phyloP scores from a whole-genome alignment of 2,888 invertebrate species.

The Pilophorus perplexus region DNA sequence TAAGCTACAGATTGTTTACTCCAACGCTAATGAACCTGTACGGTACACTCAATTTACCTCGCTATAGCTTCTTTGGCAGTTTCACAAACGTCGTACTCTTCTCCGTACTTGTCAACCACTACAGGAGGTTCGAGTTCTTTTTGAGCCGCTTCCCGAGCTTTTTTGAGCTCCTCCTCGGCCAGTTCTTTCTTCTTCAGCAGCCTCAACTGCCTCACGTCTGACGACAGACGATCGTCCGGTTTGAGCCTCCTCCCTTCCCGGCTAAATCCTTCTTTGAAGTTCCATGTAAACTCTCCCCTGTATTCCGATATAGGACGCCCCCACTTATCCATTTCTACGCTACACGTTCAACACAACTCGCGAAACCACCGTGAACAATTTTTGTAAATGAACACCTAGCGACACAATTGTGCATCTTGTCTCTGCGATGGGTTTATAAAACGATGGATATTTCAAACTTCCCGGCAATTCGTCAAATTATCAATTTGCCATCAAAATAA shows the following conservation, averaged over 20 bases:
- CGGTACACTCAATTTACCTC: no score
- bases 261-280: conserved; percentile 25
- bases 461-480: no score
- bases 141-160: neutral
- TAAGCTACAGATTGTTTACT: no score
- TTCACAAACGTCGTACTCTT: conserved; percentile 28
- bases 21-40: no score
- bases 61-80: conserved; percentile 32
- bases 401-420: no score
- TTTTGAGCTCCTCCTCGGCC: neutral
- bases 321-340: conserved; percentile 9
- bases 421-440: no score
- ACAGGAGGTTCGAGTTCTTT: neutral
- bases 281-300: conserved; percentile 17
- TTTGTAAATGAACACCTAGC: no score
- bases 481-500: no score
- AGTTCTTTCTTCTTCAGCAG: neutral
- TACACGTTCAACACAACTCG: no score
- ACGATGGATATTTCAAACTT: no score
- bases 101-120: conserved; percentile 10
- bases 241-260: conserved; percentile 24
- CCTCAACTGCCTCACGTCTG: conserved; percentile 3
- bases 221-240: neutral
- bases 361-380: no score
- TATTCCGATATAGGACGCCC: conserved; percentile 4